Evolutionary conservation across 2,888 invertebrate species (phyloP).

Genomic region (Congeria kusceri): DNA sequence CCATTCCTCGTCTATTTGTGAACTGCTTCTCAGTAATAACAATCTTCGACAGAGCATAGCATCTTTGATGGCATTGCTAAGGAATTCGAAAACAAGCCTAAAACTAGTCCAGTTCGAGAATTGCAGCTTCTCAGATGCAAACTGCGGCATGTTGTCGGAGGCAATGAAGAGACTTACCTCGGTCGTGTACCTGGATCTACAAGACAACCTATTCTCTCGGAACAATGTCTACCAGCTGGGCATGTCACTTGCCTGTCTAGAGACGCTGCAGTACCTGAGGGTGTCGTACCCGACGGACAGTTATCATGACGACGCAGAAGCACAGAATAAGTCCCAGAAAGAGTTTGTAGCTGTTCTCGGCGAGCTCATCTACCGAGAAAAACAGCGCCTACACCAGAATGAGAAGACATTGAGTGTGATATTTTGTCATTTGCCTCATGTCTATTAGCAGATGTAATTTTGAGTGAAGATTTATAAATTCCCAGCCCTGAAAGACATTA

Average conservation of each 20-base stretch:
- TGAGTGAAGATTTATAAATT: too few relatives aligned
- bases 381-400: slow-evolving; percentile 13
- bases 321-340: slow-evolving; percentile 30
- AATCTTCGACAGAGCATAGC: slow-evolving; percentile 54
- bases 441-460: too few relatives aligned
- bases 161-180: slow-evolving; percentile 61
- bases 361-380: slow-evolving; percentile 23
- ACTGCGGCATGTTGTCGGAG: slow-evolving; percentile 55
- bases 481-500: too few relatives aligned
- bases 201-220: slow-evolving; percentile 65
- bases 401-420: slow-evolving; percentile 12
- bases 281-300: slow-evolving; percentile 68
- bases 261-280: slow-evolving; percentile 55
- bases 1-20: slow-evolving; percentile 70
- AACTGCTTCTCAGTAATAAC: slow-evolving; percentile 82
- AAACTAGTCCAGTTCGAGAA: slow-evolving; percentile 80
- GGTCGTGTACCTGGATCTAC: slow-evolving; percentile 76
- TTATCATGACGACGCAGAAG: slow-evolving; percentile 54
- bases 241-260: slow-evolving; percentile 52
- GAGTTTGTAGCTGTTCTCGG: slow-evolving; percentile 24
- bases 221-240: slow-evolving; percentile 51
- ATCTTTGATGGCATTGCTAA: slow-evolving; percentile 64
- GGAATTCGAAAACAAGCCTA: slow-evolving; percentile 56
- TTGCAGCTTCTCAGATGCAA: slow-evolving; percentile 66
- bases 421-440: slow-evolving; percentile 17